phyloP scores from a whole-genome alignment of 2,797 vertebrate genomes.

The Eurystomus glaucurus region DNA sequence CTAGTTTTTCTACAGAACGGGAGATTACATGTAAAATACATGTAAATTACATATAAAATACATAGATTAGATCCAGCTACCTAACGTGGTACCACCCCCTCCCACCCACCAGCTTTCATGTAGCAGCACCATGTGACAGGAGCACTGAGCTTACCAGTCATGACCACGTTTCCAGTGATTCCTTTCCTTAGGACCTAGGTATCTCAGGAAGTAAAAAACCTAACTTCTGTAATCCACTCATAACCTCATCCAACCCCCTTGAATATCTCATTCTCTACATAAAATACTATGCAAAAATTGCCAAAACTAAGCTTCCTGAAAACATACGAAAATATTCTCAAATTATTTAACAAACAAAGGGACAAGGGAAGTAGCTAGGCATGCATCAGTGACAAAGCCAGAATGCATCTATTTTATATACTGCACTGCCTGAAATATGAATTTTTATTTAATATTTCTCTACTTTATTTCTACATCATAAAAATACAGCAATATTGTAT shows the following conservation, averaged over 20 bases:
- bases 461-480: neutral
- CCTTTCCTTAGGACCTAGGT: neutral
- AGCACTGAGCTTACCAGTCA: neutral
- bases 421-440: neutral
- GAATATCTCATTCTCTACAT: neutral
- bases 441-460: neutral
- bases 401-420: neutral
- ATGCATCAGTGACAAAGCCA: neutral
- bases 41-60: neutral
- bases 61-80: rapidly evolving
- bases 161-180: rapidly evolving
- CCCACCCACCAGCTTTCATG: neutral
- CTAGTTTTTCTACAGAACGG: neutral
- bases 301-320: neutral
- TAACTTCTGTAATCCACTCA: neutral
- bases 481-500: neutral
- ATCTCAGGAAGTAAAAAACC: neutral
- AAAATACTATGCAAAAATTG: neutral
- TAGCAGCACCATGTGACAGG: rapidly evolving
- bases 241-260: neutral
- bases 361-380: neutral
- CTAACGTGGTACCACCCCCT: neutral
- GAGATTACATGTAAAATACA: neutral
- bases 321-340: rapidly evolving
- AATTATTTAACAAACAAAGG: neutral